These are phyloP conservation scores for Isurus oxyrinchus DNA, from an alignment of 2,113 vertebrate species.

Conservation along the genomic window DNA sequence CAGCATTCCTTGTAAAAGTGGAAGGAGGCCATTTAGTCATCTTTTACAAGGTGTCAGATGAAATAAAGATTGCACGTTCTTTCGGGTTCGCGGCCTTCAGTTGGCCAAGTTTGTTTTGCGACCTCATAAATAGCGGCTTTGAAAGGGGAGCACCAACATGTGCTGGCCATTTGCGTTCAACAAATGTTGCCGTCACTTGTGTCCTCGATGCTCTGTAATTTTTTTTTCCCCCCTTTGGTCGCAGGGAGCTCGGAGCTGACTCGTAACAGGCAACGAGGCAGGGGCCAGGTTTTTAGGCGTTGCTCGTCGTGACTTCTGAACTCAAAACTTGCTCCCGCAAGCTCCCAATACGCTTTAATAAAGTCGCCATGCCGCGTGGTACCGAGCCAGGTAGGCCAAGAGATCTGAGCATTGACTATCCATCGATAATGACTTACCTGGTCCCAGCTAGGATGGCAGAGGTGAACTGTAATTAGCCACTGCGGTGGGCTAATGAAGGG, in stretches of 20 bases:
- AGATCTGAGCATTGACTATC: background rate
- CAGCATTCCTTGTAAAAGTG: background rate
- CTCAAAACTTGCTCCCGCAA: background rate
- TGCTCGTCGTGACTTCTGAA: background rate
- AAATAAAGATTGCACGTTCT: background rate
- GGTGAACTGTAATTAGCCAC: background rate
- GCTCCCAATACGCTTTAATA: background rate
- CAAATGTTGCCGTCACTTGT: background rate
- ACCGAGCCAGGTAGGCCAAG: background rate
- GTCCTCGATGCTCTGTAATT: background rate
- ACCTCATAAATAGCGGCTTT: background rate
- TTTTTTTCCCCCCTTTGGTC: background rate
- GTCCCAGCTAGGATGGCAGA: background rate
- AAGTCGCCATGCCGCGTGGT: too few species aligned
- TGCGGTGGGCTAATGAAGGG: background rate
- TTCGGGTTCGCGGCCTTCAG: background rate
- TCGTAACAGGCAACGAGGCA: background rate
- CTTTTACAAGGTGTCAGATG: background rate
- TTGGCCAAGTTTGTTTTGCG: background rate
- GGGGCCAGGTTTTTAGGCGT: background rate
- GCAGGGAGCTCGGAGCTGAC: background rate
- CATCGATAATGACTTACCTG: background rate
- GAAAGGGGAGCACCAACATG: background rate
- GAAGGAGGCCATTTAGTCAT: background rate
- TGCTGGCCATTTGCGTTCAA: background rate